Base-by-base conservation (phyloP, 2,797 vertebrate genomes). In the Spheniscus humboldti region DNA sequence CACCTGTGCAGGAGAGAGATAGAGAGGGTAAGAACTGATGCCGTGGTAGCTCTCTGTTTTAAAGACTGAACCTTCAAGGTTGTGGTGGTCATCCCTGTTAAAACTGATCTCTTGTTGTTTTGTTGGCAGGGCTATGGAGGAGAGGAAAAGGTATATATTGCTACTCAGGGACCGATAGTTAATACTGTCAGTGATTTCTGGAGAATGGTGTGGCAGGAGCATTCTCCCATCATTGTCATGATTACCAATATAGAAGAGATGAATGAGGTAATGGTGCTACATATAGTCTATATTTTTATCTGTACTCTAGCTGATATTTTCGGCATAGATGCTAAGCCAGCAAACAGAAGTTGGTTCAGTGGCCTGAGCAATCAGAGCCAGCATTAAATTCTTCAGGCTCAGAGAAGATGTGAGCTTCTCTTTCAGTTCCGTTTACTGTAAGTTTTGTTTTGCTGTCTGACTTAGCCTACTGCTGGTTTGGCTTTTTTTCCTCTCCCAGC, bases 171-270 rank as follows among this genome's bases (percentile, higher is more conserved):
- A 91, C 99, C 99, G 52, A 99, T 99, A 28, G 99, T 99, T 92
- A 99, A 99, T 98, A 99, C 99, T 24, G 99, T 99, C 74, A 98
- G 98, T 31, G 99, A 99, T 97, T 99, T 99, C 98, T 99, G 99
- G 99, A 99, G 98, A 98, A 99, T 99, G 99, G 99, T 99, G 96
- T 99, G 99, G 99, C 99, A 99, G 97, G 99, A 99, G 96, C 98
- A 95, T 86, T 98, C 98, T 41, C 99, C 99, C 83, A 99, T 99
- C 96, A 99, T 99, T 75, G 99, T 99, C 97, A 99, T 99, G 99
- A 99, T 99, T 98, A 99, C 99, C 96, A 99, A 99, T 97, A 99
- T 99, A 92, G 99, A 99, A 97, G 99, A 99, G 97, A 99, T 99
- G 98, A 99, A 99, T 6, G 99, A 99, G 99, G 99, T 99, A 97